Evolutionary conservation across 2,888 invertebrate species (phyloP).

Genomic region (Pyrocoelia pectoralis): DNA sequence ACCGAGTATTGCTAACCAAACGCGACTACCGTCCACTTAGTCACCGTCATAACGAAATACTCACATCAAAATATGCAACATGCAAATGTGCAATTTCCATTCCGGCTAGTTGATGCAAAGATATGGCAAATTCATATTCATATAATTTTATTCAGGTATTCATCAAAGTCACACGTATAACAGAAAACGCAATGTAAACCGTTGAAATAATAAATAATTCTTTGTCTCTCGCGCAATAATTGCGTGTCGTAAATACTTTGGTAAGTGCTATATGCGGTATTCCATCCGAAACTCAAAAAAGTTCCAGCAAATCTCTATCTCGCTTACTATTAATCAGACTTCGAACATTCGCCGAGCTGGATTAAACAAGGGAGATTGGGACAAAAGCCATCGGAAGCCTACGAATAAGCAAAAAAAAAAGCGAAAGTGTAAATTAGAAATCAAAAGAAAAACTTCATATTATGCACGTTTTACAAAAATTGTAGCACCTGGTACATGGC

Average conservation of each 20-base stretch:
- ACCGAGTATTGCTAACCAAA: constrained; percentile 36
- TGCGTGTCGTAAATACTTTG: background rate
- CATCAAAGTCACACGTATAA: constrained; percentile 24
- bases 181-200: constrained; percentile 20
- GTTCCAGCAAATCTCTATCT: background rate
- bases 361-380: background rate
- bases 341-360: background rate
- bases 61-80: constrained; percentile 42
- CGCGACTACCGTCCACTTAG: constrained; percentile 40
- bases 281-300: background rate
- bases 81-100: constrained; percentile 45
- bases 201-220: constrained; percentile 26
- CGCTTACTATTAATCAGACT: background rate
- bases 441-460: background rate
- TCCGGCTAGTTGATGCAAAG: constrained; percentile 37
- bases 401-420: background rate
- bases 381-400: background rate
- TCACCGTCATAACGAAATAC: constrained; percentile 42
- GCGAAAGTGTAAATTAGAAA: background rate
- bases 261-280: background rate
- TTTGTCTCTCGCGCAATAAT: constrained; percentile 17
- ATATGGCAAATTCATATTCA: constrained; percentile 38
- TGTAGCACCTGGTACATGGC: background rate
- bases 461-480: background rate
- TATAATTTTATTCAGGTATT: constrained; percentile 39